A percentile compares a stretch with the other conserved stretches of the same genome.
These are phyloP conservation scores for Drosophila bunnanda DNA, from an alignment of 2,888 invertebrate genomes.

Conservation along the genomic window DNA sequence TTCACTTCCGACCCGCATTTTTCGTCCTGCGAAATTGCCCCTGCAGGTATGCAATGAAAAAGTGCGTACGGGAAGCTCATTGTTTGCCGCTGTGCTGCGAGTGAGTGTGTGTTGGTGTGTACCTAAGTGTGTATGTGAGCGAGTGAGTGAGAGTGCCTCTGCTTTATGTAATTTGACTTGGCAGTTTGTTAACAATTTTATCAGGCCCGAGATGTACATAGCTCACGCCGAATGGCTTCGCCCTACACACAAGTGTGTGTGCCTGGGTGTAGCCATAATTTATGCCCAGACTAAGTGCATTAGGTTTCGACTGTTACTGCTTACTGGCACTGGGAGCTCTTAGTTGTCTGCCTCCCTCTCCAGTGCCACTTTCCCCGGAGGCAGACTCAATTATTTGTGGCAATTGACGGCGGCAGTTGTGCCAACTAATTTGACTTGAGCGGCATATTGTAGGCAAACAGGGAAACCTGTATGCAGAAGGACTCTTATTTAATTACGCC, in stretches of 20 bases:
- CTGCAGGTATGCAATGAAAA: slow-evolving; percentile 76
- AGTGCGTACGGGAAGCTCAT: slow-evolving; percentile 51
- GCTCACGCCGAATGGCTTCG: slow-evolving; percentile 25
- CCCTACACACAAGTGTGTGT: slow-evolving; percentile 21
- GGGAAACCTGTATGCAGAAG: slow-evolving; percentile 18
- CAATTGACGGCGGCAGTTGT: slow-evolving; percentile 70
- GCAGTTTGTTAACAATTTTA: slow-evolving; percentile 76
- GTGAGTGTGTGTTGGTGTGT: slow-evolving; percentile 27
- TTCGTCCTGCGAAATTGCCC: slow-evolving; percentile 48
- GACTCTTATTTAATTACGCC: slow-evolving; percentile 24
- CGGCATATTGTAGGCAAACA: slow-evolving; percentile 56
- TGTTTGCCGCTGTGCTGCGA: slow-evolving; percentile 14
- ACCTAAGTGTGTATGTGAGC: slow-evolving; percentile 18
- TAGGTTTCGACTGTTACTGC: slow-evolving; percentile 44
- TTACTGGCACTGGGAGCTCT: slow-evolving; percentile 39
- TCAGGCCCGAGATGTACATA: slow-evolving; percentile 49
- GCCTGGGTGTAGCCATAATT: slow-evolving; percentile 57
- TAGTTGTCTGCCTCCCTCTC: slow-evolving; percentile 25
- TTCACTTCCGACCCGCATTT: slow-evolving; percentile 21
- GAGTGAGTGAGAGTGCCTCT: slow-evolving; percentile 29
- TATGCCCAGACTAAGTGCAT: slow-evolving; percentile 74
- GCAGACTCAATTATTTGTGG: slow-evolving; percentile 74
- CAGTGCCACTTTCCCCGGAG: slow-evolving; percentile 28
- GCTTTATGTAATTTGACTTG: slow-evolving; percentile 68
- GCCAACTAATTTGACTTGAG: slow-evolving; percentile 76